phyloP scores from a whole-genome alignment of 2,888 invertebrate species.

The Globia sparganii region DNA sequence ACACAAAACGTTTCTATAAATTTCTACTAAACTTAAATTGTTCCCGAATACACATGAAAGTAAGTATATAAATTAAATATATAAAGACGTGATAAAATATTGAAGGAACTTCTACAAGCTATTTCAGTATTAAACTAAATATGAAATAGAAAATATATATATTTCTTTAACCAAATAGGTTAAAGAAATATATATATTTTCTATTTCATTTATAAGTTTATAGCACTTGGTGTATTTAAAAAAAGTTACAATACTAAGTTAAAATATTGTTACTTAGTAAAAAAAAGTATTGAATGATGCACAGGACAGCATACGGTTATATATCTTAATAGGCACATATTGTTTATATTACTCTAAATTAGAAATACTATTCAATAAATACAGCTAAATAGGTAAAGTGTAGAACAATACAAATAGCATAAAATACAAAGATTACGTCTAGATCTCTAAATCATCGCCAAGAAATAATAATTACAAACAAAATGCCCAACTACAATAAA shows the following conservation, averaged over 20 bases:
- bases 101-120: constrained; percentile 8
- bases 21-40: constrained; percentile 79
- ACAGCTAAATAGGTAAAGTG: constrained; percentile 25
- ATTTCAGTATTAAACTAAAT: neutral
- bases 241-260: constrained; percentile 1
- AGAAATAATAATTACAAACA: constrained; percentile 17
- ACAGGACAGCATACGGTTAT: constrained; percentile 14
- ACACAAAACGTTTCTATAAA: constrained; percentile 82
- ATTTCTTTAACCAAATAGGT: constrained; percentile 8
- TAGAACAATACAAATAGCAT: constrained; percentile 12
- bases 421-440: constrained; percentile 14
- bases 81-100: neutral
- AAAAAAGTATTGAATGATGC: constrained; percentile 1
- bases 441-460: constrained; percentile 26
- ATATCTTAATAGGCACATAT: constrained; percentile 50
- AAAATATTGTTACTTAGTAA: constrained; percentile 18
- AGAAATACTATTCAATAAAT: constrained; percentile 48
- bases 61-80: constrained; percentile 22
- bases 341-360: constrained; percentile 39
- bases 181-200: constrained; percentile 6
- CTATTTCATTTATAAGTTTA: constrained; percentile 25
- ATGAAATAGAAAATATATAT: constrained; percentile 1
- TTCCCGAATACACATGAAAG: constrained; percentile 63
- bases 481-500: constrained; percentile 36
- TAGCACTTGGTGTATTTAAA: constrained; percentile 38